phyloP scores from a whole-genome alignment of 2,797 vertebrate species.

The Aulostomus chinensis region DNA sequence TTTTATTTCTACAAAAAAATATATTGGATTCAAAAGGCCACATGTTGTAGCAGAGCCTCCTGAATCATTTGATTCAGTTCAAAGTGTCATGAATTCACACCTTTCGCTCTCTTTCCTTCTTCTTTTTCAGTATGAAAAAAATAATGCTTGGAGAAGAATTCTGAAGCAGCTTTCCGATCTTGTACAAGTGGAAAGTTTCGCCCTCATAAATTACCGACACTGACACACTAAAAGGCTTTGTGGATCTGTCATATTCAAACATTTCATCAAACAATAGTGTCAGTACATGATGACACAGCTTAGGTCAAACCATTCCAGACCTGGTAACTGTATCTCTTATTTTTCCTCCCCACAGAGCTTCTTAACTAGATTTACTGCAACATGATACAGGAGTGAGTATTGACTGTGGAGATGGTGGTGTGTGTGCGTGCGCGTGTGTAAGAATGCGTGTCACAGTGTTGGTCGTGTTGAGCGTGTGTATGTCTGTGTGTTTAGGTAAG shows the following conservation, averaged over 20 bases:
- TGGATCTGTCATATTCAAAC: constrained; percentile 67
- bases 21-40: constrained; percentile 14
- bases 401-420: constrained; percentile 56
- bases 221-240: constrained; percentile 61
- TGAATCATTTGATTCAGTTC: neutral
- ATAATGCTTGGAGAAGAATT: constrained; percentile 13
- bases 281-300: constrained; percentile 65
- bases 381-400: constrained; percentile 68
- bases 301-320: constrained; percentile 73
- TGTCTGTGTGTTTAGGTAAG: constrained; percentile 38
- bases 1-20: constrained; percentile 11
- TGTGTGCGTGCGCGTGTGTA: constrained; percentile 7
- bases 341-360: constrained; percentile 64
- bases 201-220: constrained; percentile 50
- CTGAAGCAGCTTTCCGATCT: constrained; percentile 19
- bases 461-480: constrained; percentile 5
- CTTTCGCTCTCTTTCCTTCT: constrained; percentile 5
- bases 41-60: neutral
- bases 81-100: constrained; percentile 4
- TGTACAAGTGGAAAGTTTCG: constrained; percentile 42
- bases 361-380: constrained; percentile 77
- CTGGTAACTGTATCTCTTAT: constrained; percentile 70
- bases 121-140: neutral
- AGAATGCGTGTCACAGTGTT: constrained; percentile 2
- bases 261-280: constrained; percentile 68